Base-by-base conservation (phyloP, 1,140 invertebrate genomes). In the Aphis craccivora region DNA sequence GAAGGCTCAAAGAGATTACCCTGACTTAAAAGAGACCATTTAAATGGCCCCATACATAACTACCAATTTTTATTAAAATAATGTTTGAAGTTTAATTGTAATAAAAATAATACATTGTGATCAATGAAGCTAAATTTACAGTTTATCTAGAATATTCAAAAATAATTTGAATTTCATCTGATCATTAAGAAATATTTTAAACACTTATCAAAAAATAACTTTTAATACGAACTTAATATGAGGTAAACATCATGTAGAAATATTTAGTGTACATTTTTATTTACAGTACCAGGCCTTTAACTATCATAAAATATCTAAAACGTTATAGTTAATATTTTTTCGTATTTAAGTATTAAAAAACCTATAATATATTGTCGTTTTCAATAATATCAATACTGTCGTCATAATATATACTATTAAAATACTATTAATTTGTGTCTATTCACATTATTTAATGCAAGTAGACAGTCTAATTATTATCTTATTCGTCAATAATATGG, bases 11-110 rank as follows among this genome's bases (percentile, higher is more conserved):
- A 90, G 37, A 60, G 89, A 90, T 90, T 90, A 90, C 37, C 40
- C 9, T 90, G 89, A 55, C 89, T 90, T 90, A 60, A 37, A 40
- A 60, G 9, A 40, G 53, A 90, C 53, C 89, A 90, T 90, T 60
- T 37, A 43, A 90, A 90, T 90, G 37, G 37, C 37, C 37, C 11
- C 51, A 60, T 60, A 55, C 35, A 60, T 90, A 90, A 60, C 89
- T 40, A 90, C 53, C 89, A 37, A 90, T 90, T 90, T 43, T 25
- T 43, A 60, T 90, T 90, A 53, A 22, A 90, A 60, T 18, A 60
- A 90, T n/a, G 89, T 90, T 89, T 53, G n/a, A 40, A 23, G 89
- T 90, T 90, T 43, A 37, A 67, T 20, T 53, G 53, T 30, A 40
- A 89, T 53, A 89, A 89, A 89, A 53, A 53, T 37, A 53, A 89